Conservation (phyloP, 2,113 vertebrate species). For the Gallinago media region DNA sequence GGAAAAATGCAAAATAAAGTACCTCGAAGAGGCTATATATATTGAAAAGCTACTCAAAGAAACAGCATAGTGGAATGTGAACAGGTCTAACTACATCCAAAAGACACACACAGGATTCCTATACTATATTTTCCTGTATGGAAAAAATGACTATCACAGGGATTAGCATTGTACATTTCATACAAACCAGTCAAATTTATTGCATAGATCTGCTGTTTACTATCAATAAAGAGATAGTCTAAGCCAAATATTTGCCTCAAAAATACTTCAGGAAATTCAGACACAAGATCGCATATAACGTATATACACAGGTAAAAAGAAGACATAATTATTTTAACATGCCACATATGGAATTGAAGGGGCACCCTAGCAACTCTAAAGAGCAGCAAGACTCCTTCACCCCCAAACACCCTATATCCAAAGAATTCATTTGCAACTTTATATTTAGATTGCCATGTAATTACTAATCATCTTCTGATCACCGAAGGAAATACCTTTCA, state of each 20-base stretch:
- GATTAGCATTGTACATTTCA: background rate
- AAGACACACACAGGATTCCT: background rate
- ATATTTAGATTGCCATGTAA: rapidly evolving
- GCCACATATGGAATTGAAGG: background rate
- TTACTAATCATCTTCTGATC: background rate
- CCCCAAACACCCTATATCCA: background rate
- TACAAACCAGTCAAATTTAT: background rate
- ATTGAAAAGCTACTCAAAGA: background rate
- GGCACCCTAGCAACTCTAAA: background rate
- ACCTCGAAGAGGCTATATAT: background rate
- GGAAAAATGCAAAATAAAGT: background rate
- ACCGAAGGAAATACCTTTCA: background rate
- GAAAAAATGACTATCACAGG: background rate
- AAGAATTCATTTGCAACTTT: background rate
- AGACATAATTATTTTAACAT: background rate
- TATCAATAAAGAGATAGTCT: background rate
- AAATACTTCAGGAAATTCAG: background rate
- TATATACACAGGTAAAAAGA: background rate
- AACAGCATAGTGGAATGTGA: background rate
- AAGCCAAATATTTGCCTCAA: background rate
- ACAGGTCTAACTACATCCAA: background rate
- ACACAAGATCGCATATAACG: background rate
- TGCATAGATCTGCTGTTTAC: background rate
- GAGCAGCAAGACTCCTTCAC: background rate
- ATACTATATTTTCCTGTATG: background rate